These are phyloP conservation scores for Dendrocincla tyrannina DNA, from an alignment of 2,797 vertebrate genomes.

Conservation along the genomic window DNA sequence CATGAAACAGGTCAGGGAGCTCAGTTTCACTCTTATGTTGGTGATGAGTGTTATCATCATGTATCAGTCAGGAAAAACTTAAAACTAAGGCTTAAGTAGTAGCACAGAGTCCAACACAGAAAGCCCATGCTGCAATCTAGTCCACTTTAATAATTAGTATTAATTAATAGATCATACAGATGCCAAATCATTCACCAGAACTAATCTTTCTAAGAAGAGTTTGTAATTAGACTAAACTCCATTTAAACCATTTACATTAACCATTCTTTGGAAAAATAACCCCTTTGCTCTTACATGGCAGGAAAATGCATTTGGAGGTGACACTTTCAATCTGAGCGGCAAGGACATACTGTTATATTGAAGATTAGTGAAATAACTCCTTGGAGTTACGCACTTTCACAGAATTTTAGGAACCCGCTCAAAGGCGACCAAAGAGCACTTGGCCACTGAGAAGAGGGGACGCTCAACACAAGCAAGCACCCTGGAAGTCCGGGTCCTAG, in stretches of 20 bases:
- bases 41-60: background rate
- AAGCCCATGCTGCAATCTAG: background rate
- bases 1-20: background rate
- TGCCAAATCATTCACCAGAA: background rate
- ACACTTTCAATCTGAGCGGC: background rate
- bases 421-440: background rate
- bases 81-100: background rate
- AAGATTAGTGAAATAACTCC: background rate
- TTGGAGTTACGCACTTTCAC: background rate
- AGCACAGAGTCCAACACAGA: background rate
- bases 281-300: background rate
- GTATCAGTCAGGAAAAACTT: background rate
- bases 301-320: background rate
- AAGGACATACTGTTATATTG: background rate
- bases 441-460: background rate
- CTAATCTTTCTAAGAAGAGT: background rate
- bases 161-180: background rate
- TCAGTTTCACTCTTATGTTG: background rate
- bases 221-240: background rate
- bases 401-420: background rate
- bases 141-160: background rate
- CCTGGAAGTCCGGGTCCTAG: background rate
- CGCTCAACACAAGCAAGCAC: background rate
- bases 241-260: background rate
- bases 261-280: background rate